These are phyloP conservation scores for Fissipunctia ypsillon DNA, from an alignment of 2,888 invertebrate species.

Conservation along the genomic window DNA sequence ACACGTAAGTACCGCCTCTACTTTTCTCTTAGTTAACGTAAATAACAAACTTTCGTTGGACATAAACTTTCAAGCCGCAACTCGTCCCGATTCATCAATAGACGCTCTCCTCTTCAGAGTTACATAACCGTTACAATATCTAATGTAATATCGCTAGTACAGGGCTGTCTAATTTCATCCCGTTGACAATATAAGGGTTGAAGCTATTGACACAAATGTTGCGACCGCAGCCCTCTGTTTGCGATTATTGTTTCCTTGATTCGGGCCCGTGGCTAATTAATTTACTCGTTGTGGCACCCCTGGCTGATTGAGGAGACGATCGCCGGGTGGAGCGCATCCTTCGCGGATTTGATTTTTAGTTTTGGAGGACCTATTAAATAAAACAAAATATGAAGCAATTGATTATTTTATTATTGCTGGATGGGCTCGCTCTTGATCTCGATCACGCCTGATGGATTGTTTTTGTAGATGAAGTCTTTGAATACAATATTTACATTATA, in stretches of 20 bases:
- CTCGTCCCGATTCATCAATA: conserved; percentile 30
- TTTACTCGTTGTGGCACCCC: conserved; percentile 78
- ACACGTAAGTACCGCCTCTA: not conserved
- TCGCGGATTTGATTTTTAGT: conserved; percentile 26
- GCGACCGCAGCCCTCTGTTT: conserved; percentile 84
- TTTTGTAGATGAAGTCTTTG: not conserved
- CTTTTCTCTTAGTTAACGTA: not conserved
- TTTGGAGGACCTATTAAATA: not conserved
- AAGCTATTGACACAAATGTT: conserved; percentile 85
- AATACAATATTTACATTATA: not conserved
- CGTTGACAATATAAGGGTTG: conserved; percentile 81
- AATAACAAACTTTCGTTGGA: not conserved
- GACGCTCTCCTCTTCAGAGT: conserved; percentile 37
- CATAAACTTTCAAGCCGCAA: conserved; percentile 1
- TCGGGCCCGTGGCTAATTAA: conserved; percentile 83
- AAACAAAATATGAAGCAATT: not conserved
- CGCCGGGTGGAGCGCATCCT: conserved; percentile 37
- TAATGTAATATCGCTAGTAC: conserved; percentile 62
- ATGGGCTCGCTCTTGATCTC: too few species aligned
- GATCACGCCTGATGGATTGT: too few species aligned
- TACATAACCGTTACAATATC: conserved; percentile 71
- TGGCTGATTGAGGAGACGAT: conserved; percentile 54
- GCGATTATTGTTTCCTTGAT: conserved; percentile 89
- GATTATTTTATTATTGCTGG: too few species aligned
- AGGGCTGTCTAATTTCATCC: conserved; percentile 77